Conservation (phyloP, 1,140 invertebrate genomes). For the Drosophila hydei region DNA sequence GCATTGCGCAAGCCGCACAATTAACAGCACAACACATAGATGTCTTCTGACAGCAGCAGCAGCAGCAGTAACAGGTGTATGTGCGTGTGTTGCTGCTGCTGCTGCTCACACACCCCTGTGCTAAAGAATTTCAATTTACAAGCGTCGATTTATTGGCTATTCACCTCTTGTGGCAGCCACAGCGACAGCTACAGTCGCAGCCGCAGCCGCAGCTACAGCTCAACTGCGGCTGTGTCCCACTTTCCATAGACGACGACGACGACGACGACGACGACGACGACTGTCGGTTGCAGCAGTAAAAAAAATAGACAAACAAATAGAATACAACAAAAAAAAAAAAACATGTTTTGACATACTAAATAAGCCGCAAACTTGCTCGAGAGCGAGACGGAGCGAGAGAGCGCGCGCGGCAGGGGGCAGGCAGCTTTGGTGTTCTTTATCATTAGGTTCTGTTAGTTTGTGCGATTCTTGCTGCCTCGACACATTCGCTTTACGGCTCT, state of each 20-base stretch:
- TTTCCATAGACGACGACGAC: constrained; percentile 69
- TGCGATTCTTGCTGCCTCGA: constrained; percentile 71
- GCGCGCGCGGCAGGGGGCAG: background rate
- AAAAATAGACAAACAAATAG: constrained; percentile 24
- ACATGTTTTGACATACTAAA: constrained; percentile 83
- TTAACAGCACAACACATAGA: constrained; percentile 58
- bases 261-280: background rate
- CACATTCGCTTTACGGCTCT: constrained; percentile 76
- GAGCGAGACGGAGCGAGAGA: constrained; percentile 20
- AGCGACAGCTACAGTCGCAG: constrained; percentile 3
- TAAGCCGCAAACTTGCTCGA: constrained; percentile 65
- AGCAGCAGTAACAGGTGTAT: constrained; percentile 64
- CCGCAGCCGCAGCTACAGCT: constrained; percentile 5
- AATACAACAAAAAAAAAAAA: constrained; percentile 54
- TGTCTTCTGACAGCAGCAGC: constrained; percentile 22
- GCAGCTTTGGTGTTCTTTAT: constrained; percentile 66
- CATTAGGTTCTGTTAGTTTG: constrained; percentile 81
- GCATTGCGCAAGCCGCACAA: constrained; percentile 75
- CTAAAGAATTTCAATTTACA: constrained; percentile 82
- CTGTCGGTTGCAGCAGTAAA: constrained; percentile 47
- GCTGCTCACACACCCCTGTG: constrained; percentile 28
- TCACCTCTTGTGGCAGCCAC: constrained; percentile 73
- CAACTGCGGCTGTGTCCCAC: constrained; percentile 72
- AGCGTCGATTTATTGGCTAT: constrained; percentile 83
- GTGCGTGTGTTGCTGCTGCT: constrained; percentile 4